A percentile compares a stretch with the other conserved stretches of the same genome.
phyloP scores from a whole-genome alignment of 2,888 invertebrate species.

The Exocentrus adspersus region DNA sequence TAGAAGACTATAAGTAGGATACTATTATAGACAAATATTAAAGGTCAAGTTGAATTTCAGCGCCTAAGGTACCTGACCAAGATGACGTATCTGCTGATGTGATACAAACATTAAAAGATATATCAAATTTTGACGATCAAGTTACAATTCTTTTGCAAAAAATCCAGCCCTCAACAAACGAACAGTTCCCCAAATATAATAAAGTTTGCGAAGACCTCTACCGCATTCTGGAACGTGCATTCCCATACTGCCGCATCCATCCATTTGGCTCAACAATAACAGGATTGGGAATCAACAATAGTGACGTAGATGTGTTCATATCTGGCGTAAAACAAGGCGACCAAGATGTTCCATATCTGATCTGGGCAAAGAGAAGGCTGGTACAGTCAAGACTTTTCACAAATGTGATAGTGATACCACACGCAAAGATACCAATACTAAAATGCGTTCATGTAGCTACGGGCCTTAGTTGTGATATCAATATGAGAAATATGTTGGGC shows the following conservation, averaged over 20 bases:
- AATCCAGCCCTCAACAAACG: conserved; percentile 59
- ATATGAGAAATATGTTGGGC: conserved; percentile 76
- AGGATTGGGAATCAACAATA: conserved; percentile 74
- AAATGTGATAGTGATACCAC: conserved; percentile 72
- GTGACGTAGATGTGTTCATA: conserved; percentile 80
- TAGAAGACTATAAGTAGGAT: too few relatives aligned
- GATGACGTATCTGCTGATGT: conserved; percentile 7
- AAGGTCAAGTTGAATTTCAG: not conserved
- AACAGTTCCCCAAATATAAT: conserved; percentile 53
- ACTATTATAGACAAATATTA: too few relatives aligned
- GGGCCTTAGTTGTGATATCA: conserved; percentile 75
- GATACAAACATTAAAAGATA: conserved; percentile 39
- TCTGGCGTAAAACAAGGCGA: conserved; percentile 60
- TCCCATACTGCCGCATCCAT: conserved; percentile 62
- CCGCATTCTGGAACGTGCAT: conserved; percentile 57
- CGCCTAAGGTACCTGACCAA: not conserved
- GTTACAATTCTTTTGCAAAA: conserved; percentile 58
- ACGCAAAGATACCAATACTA: conserved; percentile 82
- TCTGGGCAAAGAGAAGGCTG: conserved; percentile 45
- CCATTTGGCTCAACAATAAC: conserved; percentile 82
- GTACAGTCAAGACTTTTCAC: conserved; percentile 62
- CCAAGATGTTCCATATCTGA: conserved; percentile 45
- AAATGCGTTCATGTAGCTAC: conserved; percentile 75
- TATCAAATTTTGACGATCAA: conserved; percentile 63
- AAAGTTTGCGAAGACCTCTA: conserved; percentile 65